A percentile compares a stretch with the other conserved stretches of the same genome.
Evolutionary conservation across 64 coral and sea anemone species (phyloP).

Genomic region (Actinia tenebrosa): DNA sequence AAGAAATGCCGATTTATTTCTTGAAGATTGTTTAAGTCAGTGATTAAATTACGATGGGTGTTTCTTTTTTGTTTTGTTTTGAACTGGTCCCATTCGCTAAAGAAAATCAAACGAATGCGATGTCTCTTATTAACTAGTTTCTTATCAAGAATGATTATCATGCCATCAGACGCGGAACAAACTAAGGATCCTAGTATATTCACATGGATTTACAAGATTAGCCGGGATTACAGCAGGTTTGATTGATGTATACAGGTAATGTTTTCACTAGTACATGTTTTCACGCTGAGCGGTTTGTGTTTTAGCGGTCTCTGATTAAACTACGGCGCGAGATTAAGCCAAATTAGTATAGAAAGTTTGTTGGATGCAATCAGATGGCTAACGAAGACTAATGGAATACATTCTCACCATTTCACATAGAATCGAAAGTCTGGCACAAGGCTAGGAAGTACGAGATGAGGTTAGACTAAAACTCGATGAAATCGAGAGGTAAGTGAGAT

Average conservation of each 20-base stretch:
- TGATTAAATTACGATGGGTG: neutral
- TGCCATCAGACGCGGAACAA: neutral
- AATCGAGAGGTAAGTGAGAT: neutral
- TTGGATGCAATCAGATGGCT: neutral
- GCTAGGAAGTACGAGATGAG: too few relatives aligned
- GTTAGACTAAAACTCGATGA: neutral
- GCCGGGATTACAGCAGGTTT: neutral
- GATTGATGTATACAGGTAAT: neutral
- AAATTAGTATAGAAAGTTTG: neutral
- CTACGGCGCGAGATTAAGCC: neutral
- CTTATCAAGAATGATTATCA: neutral
- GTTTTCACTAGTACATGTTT: neutral
- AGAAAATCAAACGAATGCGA: neutral
- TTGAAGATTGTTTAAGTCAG: neutral
- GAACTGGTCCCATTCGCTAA: neutral
- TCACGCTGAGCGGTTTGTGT: neutral
- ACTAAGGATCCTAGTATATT: neutral
- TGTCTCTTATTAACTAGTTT: neutral
- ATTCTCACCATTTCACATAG: neutral
- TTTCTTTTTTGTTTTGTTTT: neutral
- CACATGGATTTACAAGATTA: constrained; percentile 2
- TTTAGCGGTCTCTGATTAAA: neutral
- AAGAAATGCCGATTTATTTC: too few relatives aligned
- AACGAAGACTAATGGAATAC: neutral
- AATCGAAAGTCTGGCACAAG: too few relatives aligned